These are phyloP conservation scores for Rhinoptilus africanus DNA, from an alignment of 2,113 vertebrate genomes.

Conservation along the genomic window DNA sequence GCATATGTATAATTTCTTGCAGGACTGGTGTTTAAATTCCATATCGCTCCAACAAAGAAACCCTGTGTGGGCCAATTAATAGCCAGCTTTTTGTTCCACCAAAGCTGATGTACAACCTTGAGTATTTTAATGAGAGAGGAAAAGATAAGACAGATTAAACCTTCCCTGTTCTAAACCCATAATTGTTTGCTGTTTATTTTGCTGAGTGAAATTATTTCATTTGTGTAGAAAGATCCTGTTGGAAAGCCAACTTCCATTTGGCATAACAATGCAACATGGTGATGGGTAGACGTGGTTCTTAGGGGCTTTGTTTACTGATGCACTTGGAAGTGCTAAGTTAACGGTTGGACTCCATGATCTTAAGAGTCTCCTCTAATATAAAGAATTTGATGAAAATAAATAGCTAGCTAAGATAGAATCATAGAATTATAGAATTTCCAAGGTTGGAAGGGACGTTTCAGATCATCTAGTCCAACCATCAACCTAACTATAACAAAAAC, in stretches of 20 bases:
- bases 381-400: too few species aligned
- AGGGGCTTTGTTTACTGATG: too few species aligned
- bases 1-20: neutral
- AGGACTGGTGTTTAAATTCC: neutral
- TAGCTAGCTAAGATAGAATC: too few species aligned
- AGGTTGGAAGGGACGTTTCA: neutral
- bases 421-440: neutral
- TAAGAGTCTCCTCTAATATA: too few species aligned
- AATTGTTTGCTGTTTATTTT: neutral
- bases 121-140: neutral
- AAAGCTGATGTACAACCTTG: neutral
- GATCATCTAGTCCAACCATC: neutral
- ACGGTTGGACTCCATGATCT: too few species aligned
- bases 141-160: neutral
- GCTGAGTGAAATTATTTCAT: neutral
- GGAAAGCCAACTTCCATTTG: neutral
- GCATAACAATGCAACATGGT: neutral
- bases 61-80: neutral
- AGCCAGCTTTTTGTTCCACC: neutral
- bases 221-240: neutral
- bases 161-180: neutral
- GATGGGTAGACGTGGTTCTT: too few species aligned
- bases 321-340: too few species aligned
- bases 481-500: neutral
- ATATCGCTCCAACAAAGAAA: neutral